Evolutionary conservation across 1,140 invertebrate genomes (phyloP), one percentile per base, ranked within the genome.

Genomic region (Nymphalis io): DNA sequence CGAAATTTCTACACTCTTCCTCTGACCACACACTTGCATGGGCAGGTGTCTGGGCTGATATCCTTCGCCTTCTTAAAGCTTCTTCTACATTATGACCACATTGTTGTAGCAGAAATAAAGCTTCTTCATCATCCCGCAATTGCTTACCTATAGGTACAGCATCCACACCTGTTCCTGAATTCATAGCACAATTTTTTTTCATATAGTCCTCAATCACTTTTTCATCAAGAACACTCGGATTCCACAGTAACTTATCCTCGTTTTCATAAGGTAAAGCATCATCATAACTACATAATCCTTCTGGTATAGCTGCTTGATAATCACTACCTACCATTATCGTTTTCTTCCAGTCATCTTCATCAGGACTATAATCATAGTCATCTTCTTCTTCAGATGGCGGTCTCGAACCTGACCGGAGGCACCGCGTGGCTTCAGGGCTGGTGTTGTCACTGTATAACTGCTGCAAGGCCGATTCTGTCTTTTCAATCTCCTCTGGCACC

Each of bases 1-100:
- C 98, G 93, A 99, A 99, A 92, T 98, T 98, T 71, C 96, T 94
- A 93, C 98, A 99, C 87, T 99, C 98, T 89, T 99, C 98, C 88
- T 99, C 98, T 16, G 98, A 99, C 98, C 98, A 99, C 4, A 98
- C 93, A 83, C 96, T 97, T 88, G 95, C 94, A 83, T 97, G 97
- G 12, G 85, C 84, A 10, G 89, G 88, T 0, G 90, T 87, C 72
- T 89, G 86, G 6, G 89, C 87, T 33, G 88, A 86, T 79, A 97
- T 95, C 84, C 97, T 95, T 72, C 97, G 94, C 61, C 97, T 93
- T 69, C 98, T 90, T 57, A 98, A 87, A 4, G 98, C 98, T 92
- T 99, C 98, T 74, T 99, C 98, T 21, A 96, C 93, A 92, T 98
- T 99, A 82, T 98, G 97, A 6, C 97, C 98, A 93, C 98, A 99